These are phyloP conservation scores for Luperina nickerlii DNA, from an alignment of 2,888 invertebrate species.

Conservation along the genomic window DNA sequence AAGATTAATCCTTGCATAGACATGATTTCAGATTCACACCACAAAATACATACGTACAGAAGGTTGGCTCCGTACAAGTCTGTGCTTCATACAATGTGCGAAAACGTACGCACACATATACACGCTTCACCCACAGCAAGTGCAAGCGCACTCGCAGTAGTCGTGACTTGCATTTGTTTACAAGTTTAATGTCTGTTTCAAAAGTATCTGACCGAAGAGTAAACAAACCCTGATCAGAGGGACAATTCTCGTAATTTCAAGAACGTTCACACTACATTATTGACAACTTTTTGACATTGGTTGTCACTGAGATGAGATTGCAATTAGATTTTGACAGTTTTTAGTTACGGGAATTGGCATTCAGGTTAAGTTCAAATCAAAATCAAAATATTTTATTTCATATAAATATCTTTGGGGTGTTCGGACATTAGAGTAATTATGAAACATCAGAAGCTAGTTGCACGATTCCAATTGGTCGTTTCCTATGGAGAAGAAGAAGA, in stretches of 20 bases:
- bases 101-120: background rate
- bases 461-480: too few species aligned
- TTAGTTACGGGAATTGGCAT: too few species aligned
- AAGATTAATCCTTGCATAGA: constrained; percentile 43
- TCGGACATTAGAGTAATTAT: too few species aligned
- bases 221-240: background rate
- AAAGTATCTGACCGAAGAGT: background rate
- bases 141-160: background rate
- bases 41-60: background rate
- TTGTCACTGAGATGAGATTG: too few species aligned
- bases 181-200: background rate
- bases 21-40: constrained; percentile 31
- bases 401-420: too few species aligned
- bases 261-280: too few species aligned
- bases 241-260: background rate
- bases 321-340: too few species aligned
- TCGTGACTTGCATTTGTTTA: background rate
- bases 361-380: too few species aligned
- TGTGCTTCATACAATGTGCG: background rate
- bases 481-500: too few species aligned
- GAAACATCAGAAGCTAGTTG: too few species aligned
- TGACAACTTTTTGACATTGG: too few species aligned
- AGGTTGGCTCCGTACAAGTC: background rate
- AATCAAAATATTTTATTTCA: too few species aligned
- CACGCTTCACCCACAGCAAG: background rate